A percentile compares a stretch with the other conserved stretches of the same genome.
These are phyloP conservation scores for Apamea crenata DNA, from an alignment of 2,888 invertebrate species.

Conservation along the genomic window DNA sequence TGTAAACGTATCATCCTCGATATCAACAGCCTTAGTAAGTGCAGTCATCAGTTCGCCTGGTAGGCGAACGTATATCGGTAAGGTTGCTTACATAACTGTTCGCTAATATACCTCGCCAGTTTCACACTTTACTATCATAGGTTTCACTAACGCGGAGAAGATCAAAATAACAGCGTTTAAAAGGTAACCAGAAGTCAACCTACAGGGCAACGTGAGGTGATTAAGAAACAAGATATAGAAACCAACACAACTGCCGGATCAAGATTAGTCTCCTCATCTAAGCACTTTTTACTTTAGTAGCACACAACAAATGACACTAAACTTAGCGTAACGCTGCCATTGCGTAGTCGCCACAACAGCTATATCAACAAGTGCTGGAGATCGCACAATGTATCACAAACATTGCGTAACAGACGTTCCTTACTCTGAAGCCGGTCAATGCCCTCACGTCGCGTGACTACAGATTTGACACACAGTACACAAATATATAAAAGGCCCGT, in stretches of 20 bases:
- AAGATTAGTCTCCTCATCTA: conserved; percentile 6
- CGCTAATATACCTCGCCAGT: no score
- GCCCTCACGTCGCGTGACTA: conserved; percentile 49
- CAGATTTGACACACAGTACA: conserved; percentile 27
- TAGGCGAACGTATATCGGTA: no score
- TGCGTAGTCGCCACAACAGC: conserved; percentile 6
- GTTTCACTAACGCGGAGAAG: not conserved
- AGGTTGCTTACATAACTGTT: not conserved
- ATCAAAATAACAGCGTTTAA: not conserved
- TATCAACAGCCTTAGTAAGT: no score
- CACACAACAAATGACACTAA: not conserved
- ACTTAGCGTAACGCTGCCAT: conserved; percentile 1
- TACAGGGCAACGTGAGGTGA: not conserved
- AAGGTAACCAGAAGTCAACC: not conserved
- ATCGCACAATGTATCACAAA: conserved; percentile 37
- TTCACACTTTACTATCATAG: not conserved
- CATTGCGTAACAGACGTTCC: conserved; percentile 33
- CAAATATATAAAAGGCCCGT: not conserved
- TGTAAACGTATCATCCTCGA: not conserved
- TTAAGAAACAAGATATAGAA: not conserved
- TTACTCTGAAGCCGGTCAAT: conserved; percentile 50
- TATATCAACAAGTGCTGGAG: conserved; percentile 12
- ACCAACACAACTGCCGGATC: conserved; percentile 10
- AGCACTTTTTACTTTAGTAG: conserved; percentile 2
- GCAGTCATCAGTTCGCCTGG: not conserved